phyloP scores from a whole-genome alignment of 2,888 invertebrate species.

The Aquatica leii region DNA sequence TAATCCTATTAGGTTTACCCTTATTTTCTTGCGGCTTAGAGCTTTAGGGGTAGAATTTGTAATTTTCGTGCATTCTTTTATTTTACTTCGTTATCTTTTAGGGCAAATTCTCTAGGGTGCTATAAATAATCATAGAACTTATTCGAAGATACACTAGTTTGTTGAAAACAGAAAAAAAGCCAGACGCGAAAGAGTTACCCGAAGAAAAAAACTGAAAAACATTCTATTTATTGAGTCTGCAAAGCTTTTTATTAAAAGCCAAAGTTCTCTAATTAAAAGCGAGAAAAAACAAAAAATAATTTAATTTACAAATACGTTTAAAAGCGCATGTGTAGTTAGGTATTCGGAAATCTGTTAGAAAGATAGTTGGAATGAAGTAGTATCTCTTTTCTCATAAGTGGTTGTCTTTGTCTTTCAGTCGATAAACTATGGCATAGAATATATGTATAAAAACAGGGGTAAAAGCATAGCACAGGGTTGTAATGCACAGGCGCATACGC shows the following conservation, averaged over 20 bases:
- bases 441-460: slow-evolving; percentile 43
- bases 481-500: slow-evolving; percentile 33
- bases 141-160: slow-evolving; percentile 11
- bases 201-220: slow-evolving; percentile 8
- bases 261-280: slow-evolving; percentile 36
- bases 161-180: slow-evolving; percentile 6
- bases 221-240: slow-evolving; percentile 19
- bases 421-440: slow-evolving; percentile 45
- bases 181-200: neutral
- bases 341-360: slow-evolving; percentile 28
- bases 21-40: slow-evolving; percentile 34
- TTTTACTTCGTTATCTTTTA: slow-evolving; percentile 27
- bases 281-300: slow-evolving; percentile 43
- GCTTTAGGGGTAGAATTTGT: slow-evolving; percentile 36
- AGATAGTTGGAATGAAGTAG: slow-evolving; percentile 41
- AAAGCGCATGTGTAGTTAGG: slow-evolving; percentile 35
- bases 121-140: slow-evolving; percentile 25
- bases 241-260: slow-evolving; percentile 24
- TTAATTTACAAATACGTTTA: slow-evolving; percentile 41
- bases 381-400: slow-evolving; percentile 39
- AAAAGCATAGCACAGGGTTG: slow-evolving; percentile 31
- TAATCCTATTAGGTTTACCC: slow-evolving; percentile 35
- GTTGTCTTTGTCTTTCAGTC: slow-evolving; percentile 41
- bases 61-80: slow-evolving; percentile 33
- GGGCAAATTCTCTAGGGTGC: slow-evolving; percentile 23